Evolutionary conservation across 2,888 invertebrate genomes (phyloP), one percentile per base, ranked within the genome.

Genomic region (Matsumyia berberina): DNA sequence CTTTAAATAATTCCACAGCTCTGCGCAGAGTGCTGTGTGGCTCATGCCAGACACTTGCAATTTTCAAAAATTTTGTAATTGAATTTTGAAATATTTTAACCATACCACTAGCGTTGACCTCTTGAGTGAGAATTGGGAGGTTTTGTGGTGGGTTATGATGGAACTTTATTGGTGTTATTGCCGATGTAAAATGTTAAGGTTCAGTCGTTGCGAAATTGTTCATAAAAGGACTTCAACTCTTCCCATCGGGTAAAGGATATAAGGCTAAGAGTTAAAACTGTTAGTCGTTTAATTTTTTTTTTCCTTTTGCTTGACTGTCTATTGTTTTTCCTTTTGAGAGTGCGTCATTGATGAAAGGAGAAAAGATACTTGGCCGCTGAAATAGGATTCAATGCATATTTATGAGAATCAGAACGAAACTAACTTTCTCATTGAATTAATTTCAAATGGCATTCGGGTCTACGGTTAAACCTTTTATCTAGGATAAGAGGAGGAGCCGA

Each of bases 341-440:
- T 35, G 24, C 9, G 31, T 39, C 49, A 15, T 15, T 57, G 24
- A 9, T 24, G 31, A 17, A 31, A 17, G 33, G 2, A 12, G n/a
- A 24, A 9, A 24, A 19, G 15, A 35, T 15, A 37, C 29, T 29
- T 49, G 29, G 37, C 39, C 49, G 33, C 39, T 42, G 37, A 53
- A 62, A 42, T 24, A 24, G 39, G 44, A 60, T 17, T 53, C 51
- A 44, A 58, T 66, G 66, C 72, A 79, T 73, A 79, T 79, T 79
- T 79, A 79, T 79, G 79, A 79, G 58, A 49, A 46, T 67, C 55
- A 51, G 51, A 64, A 57, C 42, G 39, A 51, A 44, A 58, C 64
- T 72, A 58, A 58, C 58, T 66, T 53, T 51, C 44, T 42, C 58
- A 73, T 73, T 72, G 79, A 79, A 79, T 73, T 72, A 58, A 58